These are phyloP conservation scores for Scomberomorus guttatus DNA, from an alignment of 2,797 vertebrate species.

Conservation along the genomic window DNA sequence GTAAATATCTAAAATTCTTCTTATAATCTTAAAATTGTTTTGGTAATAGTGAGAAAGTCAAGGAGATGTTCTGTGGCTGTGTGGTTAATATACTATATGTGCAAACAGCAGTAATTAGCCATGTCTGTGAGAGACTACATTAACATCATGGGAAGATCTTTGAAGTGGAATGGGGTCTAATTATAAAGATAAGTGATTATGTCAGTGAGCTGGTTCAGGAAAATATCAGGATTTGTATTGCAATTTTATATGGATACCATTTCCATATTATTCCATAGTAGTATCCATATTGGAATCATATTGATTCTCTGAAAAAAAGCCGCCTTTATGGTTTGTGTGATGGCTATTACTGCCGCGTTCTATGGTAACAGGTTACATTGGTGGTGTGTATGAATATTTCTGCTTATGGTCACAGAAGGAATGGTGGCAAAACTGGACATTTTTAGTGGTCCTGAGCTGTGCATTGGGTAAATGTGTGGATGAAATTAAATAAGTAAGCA, in stretches of 20 bases:
- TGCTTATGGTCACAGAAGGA: not conserved
- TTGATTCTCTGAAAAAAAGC: not conserved
- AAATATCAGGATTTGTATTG: not conserved
- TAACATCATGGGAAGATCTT: not conserved
- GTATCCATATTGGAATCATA: too few species aligned
- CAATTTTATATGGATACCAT: not conserved
- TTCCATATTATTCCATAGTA: not conserved
- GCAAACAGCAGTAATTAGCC: conserved; percentile 1
- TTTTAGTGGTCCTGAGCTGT: not conserved
- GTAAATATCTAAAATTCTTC: conserved; percentile 6
- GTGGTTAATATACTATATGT: not conserved
- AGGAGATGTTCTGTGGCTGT: not conserved
- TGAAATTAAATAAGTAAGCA: not conserved
- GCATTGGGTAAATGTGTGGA: conserved; percentile 17
- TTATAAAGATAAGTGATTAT: conserved; percentile 9
- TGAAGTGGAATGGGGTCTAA: conserved; percentile 6
- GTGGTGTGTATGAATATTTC: not conserved
- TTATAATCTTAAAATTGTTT: conserved; percentile 6
- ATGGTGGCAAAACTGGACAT: not conserved
- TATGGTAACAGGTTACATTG: conserved; percentile 7
- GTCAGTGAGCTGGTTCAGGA: not conserved
- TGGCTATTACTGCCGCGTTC: not conserved
- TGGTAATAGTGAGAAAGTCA: not conserved
- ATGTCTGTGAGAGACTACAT: not conserved
- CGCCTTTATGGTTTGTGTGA: not conserved